A percentile compares a stretch with the other conserved stretches of the same genome.
Evolutionary conservation across 2,113 vertebrate species (phyloP).

Genomic region (Oreotrochilus melanogaster): DNA sequence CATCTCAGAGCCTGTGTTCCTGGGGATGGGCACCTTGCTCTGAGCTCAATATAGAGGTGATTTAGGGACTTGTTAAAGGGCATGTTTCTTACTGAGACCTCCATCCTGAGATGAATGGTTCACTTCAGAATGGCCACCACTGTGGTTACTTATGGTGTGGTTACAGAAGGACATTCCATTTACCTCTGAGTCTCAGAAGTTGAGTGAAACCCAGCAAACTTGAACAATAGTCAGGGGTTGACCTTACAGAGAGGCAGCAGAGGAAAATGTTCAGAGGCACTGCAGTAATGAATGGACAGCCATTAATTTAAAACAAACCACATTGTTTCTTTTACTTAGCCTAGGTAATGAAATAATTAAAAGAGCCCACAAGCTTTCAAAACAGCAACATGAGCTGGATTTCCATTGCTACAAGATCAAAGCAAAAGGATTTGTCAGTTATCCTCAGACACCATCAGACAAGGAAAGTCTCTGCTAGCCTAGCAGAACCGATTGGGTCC

Average conservation of each 20-base stretch:
- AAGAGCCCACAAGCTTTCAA: constrained; percentile 59
- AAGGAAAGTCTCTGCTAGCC: constrained; percentile 13
- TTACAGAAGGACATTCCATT: constrained; percentile 49
- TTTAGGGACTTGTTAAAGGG: not conserved
- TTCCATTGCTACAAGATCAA: constrained; percentile 70
- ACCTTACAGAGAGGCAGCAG: not conserved
- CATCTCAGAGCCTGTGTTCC: not conserved
- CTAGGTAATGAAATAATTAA: constrained; percentile 66
- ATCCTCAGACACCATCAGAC: constrained; percentile 29
- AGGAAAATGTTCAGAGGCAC: not conserved
- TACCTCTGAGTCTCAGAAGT: constrained; percentile 9
- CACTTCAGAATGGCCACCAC: constrained; percentile 11
- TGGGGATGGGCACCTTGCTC: not conserved
- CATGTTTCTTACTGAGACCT: not conserved
- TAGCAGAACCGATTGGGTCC: not conserved
- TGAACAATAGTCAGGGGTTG: constrained; percentile 41
- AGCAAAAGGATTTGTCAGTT: constrained; percentile 55
- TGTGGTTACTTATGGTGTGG: constrained; percentile 51
- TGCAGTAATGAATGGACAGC: constrained; percentile 43
- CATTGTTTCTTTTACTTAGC: constrained; percentile 61
- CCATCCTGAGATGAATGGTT: not conserved
- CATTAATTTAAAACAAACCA: constrained; percentile 71
- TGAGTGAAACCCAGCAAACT: constrained; percentile 23
- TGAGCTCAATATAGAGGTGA: rapidly evolving
- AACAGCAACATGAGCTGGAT: constrained; percentile 31